These are phyloP conservation scores for Cheilosia impressa DNA, from an alignment of 2,888 invertebrate species.

Conservation along the genomic window DNA sequence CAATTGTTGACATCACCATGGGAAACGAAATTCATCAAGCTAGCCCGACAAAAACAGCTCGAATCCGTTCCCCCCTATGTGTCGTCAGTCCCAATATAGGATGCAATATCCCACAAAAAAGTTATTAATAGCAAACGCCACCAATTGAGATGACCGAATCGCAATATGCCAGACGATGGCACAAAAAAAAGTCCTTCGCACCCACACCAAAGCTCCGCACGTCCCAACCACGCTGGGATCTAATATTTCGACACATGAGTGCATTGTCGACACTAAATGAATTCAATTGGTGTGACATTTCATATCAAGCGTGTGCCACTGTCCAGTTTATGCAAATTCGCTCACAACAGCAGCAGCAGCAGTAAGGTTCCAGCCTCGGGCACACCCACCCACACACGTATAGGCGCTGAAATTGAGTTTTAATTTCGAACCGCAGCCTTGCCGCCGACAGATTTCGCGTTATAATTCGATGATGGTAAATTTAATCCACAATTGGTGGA, in stretches of 20 bases:
- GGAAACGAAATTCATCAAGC: constrained; percentile 61
- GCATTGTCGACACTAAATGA: constrained; percentile 64
- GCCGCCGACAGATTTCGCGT: constrained; percentile 63
- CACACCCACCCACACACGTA: background rate
- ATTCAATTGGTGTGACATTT: constrained; percentile 70
- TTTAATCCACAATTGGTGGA: constrained; percentile 63
- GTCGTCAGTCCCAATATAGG: constrained; percentile 10
- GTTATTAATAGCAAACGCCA: constrained; percentile 35
- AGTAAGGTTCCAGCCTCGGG: background rate
- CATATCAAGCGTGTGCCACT: constrained; percentile 58
- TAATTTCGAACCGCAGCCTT: constrained; percentile 64
- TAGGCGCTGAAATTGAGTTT: constrained; percentile 61
- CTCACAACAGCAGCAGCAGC: background rate
- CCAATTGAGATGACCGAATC: constrained; percentile 47
- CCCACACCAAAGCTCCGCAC: background rate
- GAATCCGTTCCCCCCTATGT: background rate
- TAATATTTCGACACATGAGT: constrained; percentile 62
- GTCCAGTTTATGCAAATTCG: constrained; percentile 61
- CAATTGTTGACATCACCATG: constrained; percentile 67
- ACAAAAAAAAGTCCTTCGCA: constrained; percentile 1
- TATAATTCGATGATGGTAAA: constrained; percentile 72
- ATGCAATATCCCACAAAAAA: constrained; percentile 28
- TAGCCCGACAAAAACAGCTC: background rate
- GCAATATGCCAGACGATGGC: constrained; percentile 39
- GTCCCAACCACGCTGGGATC: constrained; percentile 20